Percentiles rank a stretch among this genome's conserved stretches.
phyloP scores from a whole-genome alignment of 2,113 vertebrate species.

The Sakesphorus luctuosus region DNA sequence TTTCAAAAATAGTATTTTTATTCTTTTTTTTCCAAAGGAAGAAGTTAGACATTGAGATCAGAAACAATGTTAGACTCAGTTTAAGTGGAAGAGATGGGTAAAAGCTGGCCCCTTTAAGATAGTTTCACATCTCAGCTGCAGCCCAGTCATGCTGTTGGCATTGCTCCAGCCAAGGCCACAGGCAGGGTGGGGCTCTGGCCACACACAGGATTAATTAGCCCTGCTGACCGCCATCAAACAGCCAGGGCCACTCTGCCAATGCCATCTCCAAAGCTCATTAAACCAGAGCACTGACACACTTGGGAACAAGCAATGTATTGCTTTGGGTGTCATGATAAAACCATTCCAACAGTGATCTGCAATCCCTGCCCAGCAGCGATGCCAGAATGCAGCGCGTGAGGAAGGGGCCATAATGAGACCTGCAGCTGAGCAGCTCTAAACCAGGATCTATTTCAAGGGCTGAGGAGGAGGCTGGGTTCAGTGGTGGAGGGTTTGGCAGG shows the following conservation, averaged over 20 bases:
- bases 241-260: neutral
- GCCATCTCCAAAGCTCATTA: constrained; percentile 36
- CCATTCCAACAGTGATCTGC: neutral
- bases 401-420: neutral
- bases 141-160: neutral
- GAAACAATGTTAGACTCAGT: neutral
- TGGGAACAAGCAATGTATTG: neutral
- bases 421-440: neutral
- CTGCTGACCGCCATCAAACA: neutral
- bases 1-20: neutral
- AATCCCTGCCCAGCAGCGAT: fast-evolving
- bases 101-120: neutral
- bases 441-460: neutral
- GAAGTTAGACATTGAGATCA: neutral
- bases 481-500: neutral
- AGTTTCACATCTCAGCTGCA: neutral
- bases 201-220: constrained; percentile 28
- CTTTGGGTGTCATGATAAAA: constrained; percentile 1
- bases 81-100: neutral
- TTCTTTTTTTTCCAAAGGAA: neutral
- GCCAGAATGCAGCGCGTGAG: neutral
- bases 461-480: neutral
- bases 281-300: neutral
- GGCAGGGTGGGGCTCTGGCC: neutral
- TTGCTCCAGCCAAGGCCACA: neutral